Evolutionary conservation across 2,888 invertebrate genomes (phyloP).

Genomic region (Perizoma flavofasciatum): DNA sequence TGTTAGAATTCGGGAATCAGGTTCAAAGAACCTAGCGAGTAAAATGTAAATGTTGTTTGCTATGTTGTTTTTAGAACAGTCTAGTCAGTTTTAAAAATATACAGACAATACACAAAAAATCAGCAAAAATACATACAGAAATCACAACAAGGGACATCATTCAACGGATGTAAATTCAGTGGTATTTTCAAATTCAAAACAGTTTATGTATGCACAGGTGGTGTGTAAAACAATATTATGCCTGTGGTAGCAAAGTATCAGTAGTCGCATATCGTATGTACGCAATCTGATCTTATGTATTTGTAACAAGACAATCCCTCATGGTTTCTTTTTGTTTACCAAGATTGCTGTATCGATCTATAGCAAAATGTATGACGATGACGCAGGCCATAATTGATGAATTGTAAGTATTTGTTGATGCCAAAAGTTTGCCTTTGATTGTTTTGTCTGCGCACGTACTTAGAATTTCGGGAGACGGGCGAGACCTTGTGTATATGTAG

Average conservation of each 20-base stretch:
- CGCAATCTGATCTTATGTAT: conserved; percentile 12
- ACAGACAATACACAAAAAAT: neutral
- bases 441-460: too few relatives aligned
- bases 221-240: conserved; percentile 8
- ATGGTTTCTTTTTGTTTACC: conserved; percentile 17
- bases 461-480: too few relatives aligned
- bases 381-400: neutral
- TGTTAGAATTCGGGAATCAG: too few relatives aligned
- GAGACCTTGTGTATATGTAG: neutral
- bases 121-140: conserved; percentile 3
- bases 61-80: neutral
- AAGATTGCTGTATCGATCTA: conserved; percentile 15
- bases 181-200: conserved; percentile 11
- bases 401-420: neutral
- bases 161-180: neutral
- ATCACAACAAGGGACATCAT: neutral
- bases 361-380: conserved; percentile 13
- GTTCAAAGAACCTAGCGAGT: neutral
- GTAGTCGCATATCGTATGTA: conserved; percentile 15
- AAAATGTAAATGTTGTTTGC: neutral
- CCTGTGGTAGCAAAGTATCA: conserved; percentile 4
- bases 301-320: conserved; percentile 8
- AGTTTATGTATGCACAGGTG: conserved; percentile 17
- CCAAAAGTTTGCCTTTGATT: too few relatives aligned
- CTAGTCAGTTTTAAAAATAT: conserved; percentile 1